phyloP scores from a whole-genome alignment of 53 echinoderm and acorn worm species.

The Holothuria leucospilota region DNA sequence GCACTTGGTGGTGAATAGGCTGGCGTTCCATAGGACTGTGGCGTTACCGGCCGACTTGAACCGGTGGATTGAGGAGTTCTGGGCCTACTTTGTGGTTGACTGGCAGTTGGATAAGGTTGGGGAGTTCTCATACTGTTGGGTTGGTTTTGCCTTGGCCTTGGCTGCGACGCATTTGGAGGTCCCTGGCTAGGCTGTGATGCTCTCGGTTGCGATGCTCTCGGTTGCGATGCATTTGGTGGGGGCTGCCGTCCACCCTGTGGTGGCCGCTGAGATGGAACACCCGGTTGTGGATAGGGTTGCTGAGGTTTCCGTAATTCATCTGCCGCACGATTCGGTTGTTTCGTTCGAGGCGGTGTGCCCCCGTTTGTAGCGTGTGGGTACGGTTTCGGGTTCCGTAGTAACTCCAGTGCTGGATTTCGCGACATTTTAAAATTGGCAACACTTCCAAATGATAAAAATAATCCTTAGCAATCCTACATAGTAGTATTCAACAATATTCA shows the following conservation, averaged over 20 bases:
- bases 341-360: not conserved
- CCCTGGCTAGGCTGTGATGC: not conserved
- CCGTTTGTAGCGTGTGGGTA: constrained; percentile 31
- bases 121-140: constrained; percentile 9
- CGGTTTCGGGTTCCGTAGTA: constrained; percentile 49
- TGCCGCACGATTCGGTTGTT: constrained; percentile 28
- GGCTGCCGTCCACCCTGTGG: constrained; percentile 7
- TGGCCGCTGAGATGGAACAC: not conserved
- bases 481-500: too few relatives aligned
- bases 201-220: not conserved
- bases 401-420: constrained; percentile 41
- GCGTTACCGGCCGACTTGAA: not conserved
- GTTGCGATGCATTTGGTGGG: constrained; percentile 39
- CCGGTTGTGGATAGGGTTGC: constrained; percentile 27
- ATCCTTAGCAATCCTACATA: not conserved
- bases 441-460: not conserved
- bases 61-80: not conserved
- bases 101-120: constrained; percentile 28
- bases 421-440: not conserved
- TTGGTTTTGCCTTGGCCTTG: constrained; percentile 1
- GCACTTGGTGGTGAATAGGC: constrained; percentile 11
- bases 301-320: constrained; percentile 38
- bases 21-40: not conserved
- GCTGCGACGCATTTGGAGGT: not conserved
- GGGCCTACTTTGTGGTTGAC: constrained; percentile 23